Evolutionary conservation across 2,888 invertebrate species (phyloP).

Genomic region (Alsophila aescularia): DNA sequence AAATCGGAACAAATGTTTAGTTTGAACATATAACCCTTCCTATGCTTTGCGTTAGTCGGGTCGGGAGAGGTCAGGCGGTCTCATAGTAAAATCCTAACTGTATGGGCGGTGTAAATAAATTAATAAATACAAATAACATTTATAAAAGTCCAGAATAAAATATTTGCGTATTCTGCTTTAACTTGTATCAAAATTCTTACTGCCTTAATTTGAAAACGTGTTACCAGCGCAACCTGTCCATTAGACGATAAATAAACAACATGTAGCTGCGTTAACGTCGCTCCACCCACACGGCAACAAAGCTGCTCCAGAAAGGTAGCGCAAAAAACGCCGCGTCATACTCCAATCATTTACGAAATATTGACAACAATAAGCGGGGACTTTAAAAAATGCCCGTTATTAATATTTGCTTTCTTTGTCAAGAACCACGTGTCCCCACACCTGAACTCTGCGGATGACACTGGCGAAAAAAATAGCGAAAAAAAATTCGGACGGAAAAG

Average conservation of each 20-base stretch:
- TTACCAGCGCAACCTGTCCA: slow-evolving; percentile 72
- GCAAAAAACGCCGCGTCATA: slow-evolving; percentile 78
- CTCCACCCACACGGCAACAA: slow-evolving; percentile 69
- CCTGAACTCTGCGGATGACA: slow-evolving; percentile 83
- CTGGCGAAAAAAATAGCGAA: slow-evolving; percentile 73
- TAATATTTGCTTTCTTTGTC: slow-evolving; percentile 83
- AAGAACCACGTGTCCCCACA: slow-evolving; percentile 81
- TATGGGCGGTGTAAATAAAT: too few species aligned
- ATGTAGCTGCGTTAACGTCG: slow-evolving; percentile 63
- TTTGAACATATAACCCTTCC: too few species aligned
- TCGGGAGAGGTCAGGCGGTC: too few species aligned
- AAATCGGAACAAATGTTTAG: too few species aligned
- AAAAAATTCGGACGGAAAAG: slow-evolving; percentile 76
- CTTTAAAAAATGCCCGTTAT: slow-evolving; percentile 83
- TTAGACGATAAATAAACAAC: slow-evolving; percentile 79
- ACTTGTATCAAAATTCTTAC: slow-evolving; percentile 10
- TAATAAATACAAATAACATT: too few species aligned
- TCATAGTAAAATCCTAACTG: too few species aligned
- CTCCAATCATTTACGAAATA: slow-evolving; percentile 83
- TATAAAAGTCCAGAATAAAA: too few species aligned
- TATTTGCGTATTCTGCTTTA: neutral
- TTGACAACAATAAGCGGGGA: slow-evolving; percentile 82
- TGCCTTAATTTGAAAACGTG: slow-evolving; percentile 23
- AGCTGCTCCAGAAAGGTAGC: slow-evolving; percentile 59
- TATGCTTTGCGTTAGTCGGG: too few species aligned